phyloP scores from a whole-genome alignment of 2,797 vertebrate species.

The Arremon aurantiirostris region DNA sequence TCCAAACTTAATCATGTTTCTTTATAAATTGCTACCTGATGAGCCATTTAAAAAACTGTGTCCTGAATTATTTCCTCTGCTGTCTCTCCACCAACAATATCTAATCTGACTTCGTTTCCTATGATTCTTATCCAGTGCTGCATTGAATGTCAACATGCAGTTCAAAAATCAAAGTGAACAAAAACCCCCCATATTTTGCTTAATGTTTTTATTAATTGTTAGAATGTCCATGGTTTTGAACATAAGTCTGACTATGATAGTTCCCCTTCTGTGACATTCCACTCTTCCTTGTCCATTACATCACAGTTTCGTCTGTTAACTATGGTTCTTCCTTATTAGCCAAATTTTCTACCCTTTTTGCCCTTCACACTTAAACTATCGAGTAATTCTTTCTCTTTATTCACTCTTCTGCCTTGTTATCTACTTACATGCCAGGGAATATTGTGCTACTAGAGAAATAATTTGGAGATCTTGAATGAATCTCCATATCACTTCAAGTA shows the following conservation, averaged over 20 bases:
- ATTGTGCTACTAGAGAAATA: neutral
- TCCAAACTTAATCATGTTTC: neutral
- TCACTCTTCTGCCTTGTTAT: neutral
- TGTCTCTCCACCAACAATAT: slow-evolving; percentile 5
- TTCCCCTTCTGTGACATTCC: neutral
- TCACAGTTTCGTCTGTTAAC: neutral
- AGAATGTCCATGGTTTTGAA: neutral
- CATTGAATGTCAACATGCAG: neutral
- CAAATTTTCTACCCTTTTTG: neutral
- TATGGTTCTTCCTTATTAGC: neutral
- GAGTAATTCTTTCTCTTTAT: neutral
- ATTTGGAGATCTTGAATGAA: neutral
- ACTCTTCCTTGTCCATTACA: neutral
- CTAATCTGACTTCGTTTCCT: slow-evolving; percentile 38
- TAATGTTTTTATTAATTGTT: neutral
- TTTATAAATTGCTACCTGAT: neutral
- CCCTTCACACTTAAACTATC: neutral
- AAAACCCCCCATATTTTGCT: accelerated
- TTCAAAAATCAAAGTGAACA: neutral
- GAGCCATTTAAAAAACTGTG: neutral
- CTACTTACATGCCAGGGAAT: neutral
- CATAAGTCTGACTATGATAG: neutral
- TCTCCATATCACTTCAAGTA: neutral
- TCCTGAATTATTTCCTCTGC: slow-evolving; percentile 21
- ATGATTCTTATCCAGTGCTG: neutral